A percentile compares a stretch with the other conserved stretches of the same genome.
Conservation (phyloP, 1,140 invertebrate genomes). For the Macrocentrus cingulum region DNA sequence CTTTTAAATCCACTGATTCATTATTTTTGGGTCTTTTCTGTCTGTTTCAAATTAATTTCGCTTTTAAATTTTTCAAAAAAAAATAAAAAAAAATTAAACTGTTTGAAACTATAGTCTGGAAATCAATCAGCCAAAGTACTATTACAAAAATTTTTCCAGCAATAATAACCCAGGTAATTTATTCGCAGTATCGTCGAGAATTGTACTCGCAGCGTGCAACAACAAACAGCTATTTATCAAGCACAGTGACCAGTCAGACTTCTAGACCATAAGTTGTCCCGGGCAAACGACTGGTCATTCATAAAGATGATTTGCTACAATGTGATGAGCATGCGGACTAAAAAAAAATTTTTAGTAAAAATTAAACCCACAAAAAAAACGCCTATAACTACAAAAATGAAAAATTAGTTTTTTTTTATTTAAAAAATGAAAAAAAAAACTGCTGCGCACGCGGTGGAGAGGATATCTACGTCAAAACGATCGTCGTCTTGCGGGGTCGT, state of each 20-base stretch:
- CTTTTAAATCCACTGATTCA: too few species aligned
- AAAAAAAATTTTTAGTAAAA: too few species aligned
- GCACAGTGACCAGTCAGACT: background rate
- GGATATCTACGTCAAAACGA: too few species aligned
- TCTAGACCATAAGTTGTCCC: constrained; percentile 15
- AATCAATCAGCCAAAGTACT: too few species aligned
- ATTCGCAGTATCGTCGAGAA: background rate
- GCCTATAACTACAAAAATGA: background rate
- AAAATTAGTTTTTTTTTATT: background rate
- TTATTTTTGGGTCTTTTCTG: too few species aligned
- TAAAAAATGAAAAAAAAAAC: background rate
- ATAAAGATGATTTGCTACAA: constrained; percentile 28
- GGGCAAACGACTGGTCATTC: constrained; percentile 24
- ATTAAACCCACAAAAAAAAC: constrained; percentile 1
- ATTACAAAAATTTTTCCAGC: too few species aligned
- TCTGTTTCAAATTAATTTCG: too few species aligned
- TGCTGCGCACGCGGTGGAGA: background rate
- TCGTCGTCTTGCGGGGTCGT: constrained; percentile 4
- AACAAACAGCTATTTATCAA: constrained; percentile 25
- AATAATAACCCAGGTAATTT: too few species aligned
- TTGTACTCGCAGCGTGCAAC: constrained; percentile 18
- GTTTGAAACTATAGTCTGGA: too few species aligned
- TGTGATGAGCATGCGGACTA: constrained; percentile 16
- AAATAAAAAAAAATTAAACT: too few species aligned
- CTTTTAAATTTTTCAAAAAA: too few species aligned